Evolutionary conservation across 2,113 vertebrate species (phyloP), one percentile per base, ranked within the genome.

Genomic region (Sinocyclocheilus anshuiensis): DNA sequence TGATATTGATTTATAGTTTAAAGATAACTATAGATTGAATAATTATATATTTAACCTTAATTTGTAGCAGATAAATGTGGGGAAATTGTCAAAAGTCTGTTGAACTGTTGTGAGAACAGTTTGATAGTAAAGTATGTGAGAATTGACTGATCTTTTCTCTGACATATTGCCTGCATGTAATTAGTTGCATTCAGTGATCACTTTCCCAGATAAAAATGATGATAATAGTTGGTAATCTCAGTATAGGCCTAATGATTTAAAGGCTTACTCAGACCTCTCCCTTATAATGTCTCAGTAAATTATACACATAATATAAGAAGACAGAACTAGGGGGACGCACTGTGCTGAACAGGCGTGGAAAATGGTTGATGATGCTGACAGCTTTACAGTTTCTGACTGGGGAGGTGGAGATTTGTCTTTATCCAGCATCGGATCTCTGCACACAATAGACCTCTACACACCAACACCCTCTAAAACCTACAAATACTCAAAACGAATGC

Each of bases 311-410:
- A 67, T 26, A 29, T 67, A 67, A 8, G 26, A 67, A 67, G 6
- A 29, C 13, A 2, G 26, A 33, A 67, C 26, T 15, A 67, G 26
- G 29, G 69, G 33, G 33, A 72, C 1, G 18, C 69, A 33, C 26
- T 67, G 45, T 48, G 69, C 69, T 67, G 71, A 75, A 24, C 20
- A n/a, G 72, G 42, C 18, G 72, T 75, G 72, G 72, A 75, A 75
- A n/a, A 75, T 13, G 5, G 4, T 75, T 48, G 22, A 75, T n/a
- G 24, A 26, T n/a, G 72, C 39, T 36, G 36, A 36, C 36, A 36
- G 5, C 33, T 24, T 75, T 75, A 22, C 72, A 24, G 22, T 45
- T 11, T 36, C 36, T 11, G 71, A 42, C 42, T 75, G 72, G 12
- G 45, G 72, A 75, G 39, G 72, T 48, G 72, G 22, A 75, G 11